Evolutionary conservation across 2,888 invertebrate species (phyloP), one percentile per base, ranked within the genome.

Genomic region (Geotrupes spiniger): DNA sequence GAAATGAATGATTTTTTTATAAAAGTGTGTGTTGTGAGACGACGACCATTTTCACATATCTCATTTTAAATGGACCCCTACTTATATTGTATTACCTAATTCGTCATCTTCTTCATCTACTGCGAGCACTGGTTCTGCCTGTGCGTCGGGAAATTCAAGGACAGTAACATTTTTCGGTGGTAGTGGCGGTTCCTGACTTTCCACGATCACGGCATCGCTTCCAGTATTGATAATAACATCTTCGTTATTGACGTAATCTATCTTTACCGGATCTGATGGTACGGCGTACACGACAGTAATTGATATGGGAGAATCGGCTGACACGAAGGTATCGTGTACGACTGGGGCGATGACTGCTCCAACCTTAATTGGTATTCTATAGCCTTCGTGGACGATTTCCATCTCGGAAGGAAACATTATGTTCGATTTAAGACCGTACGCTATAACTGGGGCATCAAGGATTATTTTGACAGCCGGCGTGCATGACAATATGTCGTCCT

Each of bases 331-430:
- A 40, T 64, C 54, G 15, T 62, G 59, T 10, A 61, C 49, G 1
- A 75, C 66, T 4, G 76, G 75, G 4, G 74, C 76, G 5, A 76
- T 64, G 9, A 76, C 70, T 11, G 74, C 73, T 2, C 74, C 75
- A 25, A 76, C 70, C 25, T 58, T 63, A 21, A 76, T 68, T 1
- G 74, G 72, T 53, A 75, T 69, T 45, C 64, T 66, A 36, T 69
- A 63, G 2, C 69, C 70, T 12, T 68, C 68, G 53, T 73, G 70
- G 3, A 69, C 45, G 36, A 76, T 71, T 36, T 66, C 63, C 29
- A 75, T 65, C 47, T 70, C 68, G 2, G 71, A 59, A 1, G 76
- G 76, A 57, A 76, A 76, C 9, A 73, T 58, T 25, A 76, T 68
- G 40, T 65, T 64, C 9, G 69, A 67, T 52, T 70, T 69, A 44